Conservation (phyloP, 2,113 vertebrate genomes). For the Dendrocopos noguchii region DNA sequence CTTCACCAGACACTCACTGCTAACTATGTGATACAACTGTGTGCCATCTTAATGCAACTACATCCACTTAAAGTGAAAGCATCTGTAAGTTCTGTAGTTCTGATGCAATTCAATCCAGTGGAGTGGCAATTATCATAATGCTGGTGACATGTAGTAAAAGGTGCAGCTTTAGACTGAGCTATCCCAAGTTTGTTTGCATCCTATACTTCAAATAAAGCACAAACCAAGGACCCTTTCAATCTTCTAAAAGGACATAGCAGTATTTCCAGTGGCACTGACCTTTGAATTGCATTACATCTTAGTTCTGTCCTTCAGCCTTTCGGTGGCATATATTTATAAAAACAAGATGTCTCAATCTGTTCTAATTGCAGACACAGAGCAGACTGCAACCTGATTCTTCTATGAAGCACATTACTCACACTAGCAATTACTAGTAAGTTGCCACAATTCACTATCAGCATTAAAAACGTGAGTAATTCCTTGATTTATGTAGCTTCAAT, state of each 20-base stretch:
- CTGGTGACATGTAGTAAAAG: neutral
- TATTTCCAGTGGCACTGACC: neutral
- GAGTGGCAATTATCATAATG: neutral
- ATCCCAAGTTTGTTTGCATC: neutral
- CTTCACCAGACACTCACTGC: neutral
- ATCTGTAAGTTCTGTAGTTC: neutral
- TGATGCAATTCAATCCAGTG: neutral
- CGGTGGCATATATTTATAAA: neutral
- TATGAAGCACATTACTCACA: neutral
- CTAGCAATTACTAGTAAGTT: neutral
- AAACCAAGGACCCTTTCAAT: neutral
- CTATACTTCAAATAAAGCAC: neutral
- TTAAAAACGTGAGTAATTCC: neutral
- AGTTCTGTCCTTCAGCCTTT: neutral
- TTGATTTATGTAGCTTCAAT: neutral
- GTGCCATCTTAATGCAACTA: neutral
- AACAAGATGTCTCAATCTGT: neutral
- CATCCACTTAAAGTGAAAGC: neutral
- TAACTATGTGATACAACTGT: neutral
- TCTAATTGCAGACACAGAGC: neutral
- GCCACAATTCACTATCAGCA: neutral
- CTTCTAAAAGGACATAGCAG: neutral
- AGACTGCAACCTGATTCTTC: neutral
- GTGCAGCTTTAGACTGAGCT: neutral
- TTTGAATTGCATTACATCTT: neutral